These are phyloP conservation scores for Ophioninae sp. DNA, from an alignment of 2,888 invertebrate species.

Conservation along the genomic window DNA sequence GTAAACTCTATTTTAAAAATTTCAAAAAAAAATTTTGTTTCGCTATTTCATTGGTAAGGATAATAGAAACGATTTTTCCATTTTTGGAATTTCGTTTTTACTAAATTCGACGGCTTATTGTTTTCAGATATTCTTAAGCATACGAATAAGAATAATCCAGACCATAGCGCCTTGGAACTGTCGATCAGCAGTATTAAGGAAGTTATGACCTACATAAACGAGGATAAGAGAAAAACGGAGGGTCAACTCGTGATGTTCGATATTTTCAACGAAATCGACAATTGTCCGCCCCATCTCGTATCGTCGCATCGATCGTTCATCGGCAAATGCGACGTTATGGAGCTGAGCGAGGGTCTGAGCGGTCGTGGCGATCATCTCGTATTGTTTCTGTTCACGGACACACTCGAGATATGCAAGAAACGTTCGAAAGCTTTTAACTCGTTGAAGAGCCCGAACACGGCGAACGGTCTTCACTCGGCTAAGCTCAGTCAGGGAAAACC, in stretches of 20 bases:
- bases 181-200: conserved; percentile 94
- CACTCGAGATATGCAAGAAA: conserved; percentile 94
- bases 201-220: conserved; percentile 98
- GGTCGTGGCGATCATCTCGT: conserved; percentile 93
- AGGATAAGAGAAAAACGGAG: conserved; percentile 98
- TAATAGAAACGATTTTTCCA: background rate
- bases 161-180: conserved; percentile 91
- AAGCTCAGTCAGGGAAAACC: conserved; percentile 88
- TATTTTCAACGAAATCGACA: conserved; percentile 98
- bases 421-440: conserved; percentile 89
- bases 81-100: background rate
- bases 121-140: conserved; percentile 94
- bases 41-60: no score
- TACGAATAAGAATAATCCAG: conserved; percentile 93
- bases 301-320: conserved; percentile 96
- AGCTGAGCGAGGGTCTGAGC: conserved; percentile 91
- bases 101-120: background rate
- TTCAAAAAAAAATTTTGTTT: no score
- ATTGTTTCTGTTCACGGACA: conserved; percentile 96
- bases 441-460: conserved; percentile 86
- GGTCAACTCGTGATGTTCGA: conserved; percentile 98
- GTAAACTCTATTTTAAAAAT: no score
- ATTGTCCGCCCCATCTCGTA: conserved; percentile 96
- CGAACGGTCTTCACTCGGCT: conserved; percentile 83
- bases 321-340: conserved; percentile 93